Conservation (phyloP, 2,113 vertebrate species). For the Dicentrarchus labrax region DNA sequence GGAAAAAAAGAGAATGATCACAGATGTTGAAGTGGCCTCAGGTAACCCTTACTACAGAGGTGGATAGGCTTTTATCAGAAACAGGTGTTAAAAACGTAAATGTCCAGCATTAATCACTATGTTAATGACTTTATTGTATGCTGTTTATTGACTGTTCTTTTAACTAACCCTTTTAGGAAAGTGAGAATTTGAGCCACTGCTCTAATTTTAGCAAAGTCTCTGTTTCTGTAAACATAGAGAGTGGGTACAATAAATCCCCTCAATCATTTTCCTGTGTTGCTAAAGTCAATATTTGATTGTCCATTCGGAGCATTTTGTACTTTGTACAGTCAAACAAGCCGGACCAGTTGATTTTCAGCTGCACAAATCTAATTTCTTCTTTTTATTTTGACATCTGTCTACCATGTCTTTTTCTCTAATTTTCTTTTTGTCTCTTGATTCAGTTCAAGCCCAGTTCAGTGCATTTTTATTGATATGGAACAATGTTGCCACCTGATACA, state of each 20-base stretch:
- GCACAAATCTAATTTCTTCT: background rate
- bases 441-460: background rate
- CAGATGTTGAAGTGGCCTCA: background rate
- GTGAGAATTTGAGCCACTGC: background rate
- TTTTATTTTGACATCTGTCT: too few relatives aligned
- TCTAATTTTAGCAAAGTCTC: background rate
- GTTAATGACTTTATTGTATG: too few relatives aligned
- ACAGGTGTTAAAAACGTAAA: background rate
- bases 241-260: background rate
- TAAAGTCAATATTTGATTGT: conserved; percentile 18
- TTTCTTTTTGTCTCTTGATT: background rate
- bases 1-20: background rate
- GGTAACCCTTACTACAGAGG: background rate
- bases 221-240: conserved; percentile 8
- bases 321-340: background rate
- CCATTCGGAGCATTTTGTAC: background rate
- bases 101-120: background rate
- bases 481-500: background rate
- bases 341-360: too few relatives aligned
- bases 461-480: background rate
- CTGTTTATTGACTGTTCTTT: background rate
- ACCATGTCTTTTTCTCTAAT: background rate
- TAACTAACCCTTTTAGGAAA: background rate
- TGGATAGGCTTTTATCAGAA: background rate
- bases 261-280: background rate